Percentiles rank a stretch among this genome's conserved stretches.
Conservation (phyloP, 2,797 vertebrate genomes). For the Hozukius guyotensis region DNA sequence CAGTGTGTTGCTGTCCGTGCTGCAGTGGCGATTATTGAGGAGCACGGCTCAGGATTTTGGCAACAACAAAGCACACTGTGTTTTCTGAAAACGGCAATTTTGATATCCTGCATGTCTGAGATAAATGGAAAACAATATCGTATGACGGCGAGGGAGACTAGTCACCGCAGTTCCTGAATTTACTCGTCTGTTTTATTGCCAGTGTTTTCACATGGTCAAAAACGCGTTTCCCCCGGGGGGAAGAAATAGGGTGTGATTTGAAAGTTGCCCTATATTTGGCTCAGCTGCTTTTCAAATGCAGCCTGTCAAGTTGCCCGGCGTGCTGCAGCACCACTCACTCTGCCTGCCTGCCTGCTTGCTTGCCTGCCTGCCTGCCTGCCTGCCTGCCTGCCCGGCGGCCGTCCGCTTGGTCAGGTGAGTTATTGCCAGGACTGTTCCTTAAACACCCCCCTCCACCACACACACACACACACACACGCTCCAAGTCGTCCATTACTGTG, state of each 20-base stretch:
- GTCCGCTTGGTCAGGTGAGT: conserved; percentile 74
- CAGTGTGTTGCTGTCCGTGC: conserved; percentile 48
- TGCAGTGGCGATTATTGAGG: conserved; percentile 63
- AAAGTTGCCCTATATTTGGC: conserved; percentile 67
- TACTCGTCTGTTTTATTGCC: conserved; percentile 47
- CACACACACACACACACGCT: conserved; percentile 1
- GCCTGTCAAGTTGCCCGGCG: conserved; percentile 48
- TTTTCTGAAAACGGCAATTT: conserved; percentile 38
- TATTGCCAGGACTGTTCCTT: conserved; percentile 67
- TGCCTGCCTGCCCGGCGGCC: conserved; percentile 39
- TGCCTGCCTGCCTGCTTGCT: neutral
- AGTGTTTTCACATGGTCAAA: conserved; percentile 36
- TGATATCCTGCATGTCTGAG: conserved; percentile 50
- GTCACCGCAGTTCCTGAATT: conserved; percentile 39
- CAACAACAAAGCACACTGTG: conserved; percentile 31
- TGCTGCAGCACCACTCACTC: conserved; percentile 51
- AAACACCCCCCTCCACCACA: conserved; percentile 39
- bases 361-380: neutral
- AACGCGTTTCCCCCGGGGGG: conserved; percentile 7
- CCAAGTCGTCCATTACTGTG: conserved; percentile 71
- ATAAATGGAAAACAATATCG: conserved; percentile 64
- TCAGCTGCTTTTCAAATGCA: conserved; percentile 61
- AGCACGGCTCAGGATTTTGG: conserved; percentile 40
- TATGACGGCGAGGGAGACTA: conserved; percentile 14
- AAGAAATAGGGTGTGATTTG: conserved; percentile 46